Evolutionary conservation across 1,140 invertebrate genomes (phyloP).

Genomic region (Temnothorax nylanderi): DNA sequence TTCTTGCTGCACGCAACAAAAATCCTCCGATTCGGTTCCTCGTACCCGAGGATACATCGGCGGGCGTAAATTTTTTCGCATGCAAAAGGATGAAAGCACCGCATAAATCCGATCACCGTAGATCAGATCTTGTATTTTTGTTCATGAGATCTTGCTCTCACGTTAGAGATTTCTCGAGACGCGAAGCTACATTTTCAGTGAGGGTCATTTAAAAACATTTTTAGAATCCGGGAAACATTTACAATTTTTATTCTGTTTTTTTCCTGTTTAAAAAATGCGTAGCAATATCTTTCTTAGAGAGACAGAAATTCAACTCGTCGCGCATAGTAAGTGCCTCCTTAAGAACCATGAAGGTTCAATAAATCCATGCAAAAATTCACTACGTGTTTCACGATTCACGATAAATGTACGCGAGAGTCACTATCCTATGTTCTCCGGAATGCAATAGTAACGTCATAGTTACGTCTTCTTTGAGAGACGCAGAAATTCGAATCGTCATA

Average conservation of each 20-base stretch:
- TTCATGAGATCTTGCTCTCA: background rate
- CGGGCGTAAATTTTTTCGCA: slow-evolving; percentile 1
- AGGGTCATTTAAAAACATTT: background rate
- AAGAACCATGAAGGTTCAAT: background rate
- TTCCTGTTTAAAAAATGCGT: background rate
- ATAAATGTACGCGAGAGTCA: background rate
- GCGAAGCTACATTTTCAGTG: background rate
- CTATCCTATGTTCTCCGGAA: background rate
- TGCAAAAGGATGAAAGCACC: background rate
- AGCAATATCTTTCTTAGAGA: background rate
- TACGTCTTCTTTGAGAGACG: background rate
- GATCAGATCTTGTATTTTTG: background rate
- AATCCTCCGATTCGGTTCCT: background rate
- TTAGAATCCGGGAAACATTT: background rate
- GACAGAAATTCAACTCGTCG: background rate
- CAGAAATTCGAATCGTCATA: slow-evolving; percentile 1
- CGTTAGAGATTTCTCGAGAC: background rate
- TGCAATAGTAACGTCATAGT: background rate
- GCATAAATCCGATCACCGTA: slow-evolving; percentile 3
- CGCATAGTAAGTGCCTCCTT: background rate
- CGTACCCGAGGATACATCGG: background rate
- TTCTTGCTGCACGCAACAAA: background rate
- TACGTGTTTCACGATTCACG: background rate
- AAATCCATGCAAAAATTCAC: background rate
- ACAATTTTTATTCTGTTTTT: background rate